These are phyloP conservation scores for Trilocha varians DNA, from an alignment of 2,888 invertebrate genomes.

Conservation along the genomic window DNA sequence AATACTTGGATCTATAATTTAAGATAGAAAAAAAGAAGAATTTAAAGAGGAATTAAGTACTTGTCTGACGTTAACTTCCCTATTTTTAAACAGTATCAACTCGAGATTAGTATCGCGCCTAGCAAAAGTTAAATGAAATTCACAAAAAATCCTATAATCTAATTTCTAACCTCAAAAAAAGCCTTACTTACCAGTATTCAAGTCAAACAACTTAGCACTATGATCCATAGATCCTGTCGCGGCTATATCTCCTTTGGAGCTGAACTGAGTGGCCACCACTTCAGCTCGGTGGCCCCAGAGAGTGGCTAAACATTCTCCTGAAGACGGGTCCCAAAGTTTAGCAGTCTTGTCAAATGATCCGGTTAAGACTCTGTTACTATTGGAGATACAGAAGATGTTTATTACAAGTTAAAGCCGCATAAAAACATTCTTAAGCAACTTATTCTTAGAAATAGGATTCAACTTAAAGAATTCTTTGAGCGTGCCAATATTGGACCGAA, in stretches of 20 bases:
- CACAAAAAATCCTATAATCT: too few relatives aligned
- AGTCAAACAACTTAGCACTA: conserved; percentile 81
- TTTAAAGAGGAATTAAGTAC: too few relatives aligned
- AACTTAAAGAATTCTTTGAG: too few relatives aligned
- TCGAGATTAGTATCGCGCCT: too few relatives aligned
- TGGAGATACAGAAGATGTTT: neutral
- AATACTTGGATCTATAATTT: too few relatives aligned
- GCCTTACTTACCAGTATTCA: conserved; percentile 69
- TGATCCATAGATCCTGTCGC: conserved; percentile 86
- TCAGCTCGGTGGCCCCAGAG: conserved; percentile 84
- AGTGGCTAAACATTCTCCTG: conserved; percentile 77
- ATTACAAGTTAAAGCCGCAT: neutral
- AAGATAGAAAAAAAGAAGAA: too few relatives aligned
- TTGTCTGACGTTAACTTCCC: too few relatives aligned
- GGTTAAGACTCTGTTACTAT: conserved; percentile 80
- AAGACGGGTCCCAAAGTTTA: conserved; percentile 80
- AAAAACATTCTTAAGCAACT: too few relatives aligned
- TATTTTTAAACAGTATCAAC: too few relatives aligned
- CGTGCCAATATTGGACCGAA: too few relatives aligned
- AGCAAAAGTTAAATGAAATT: too few relatives aligned
- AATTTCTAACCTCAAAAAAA: neutral
- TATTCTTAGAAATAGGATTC: too few relatives aligned
- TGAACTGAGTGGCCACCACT: conserved; percentile 81
- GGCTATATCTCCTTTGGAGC: conserved; percentile 75
- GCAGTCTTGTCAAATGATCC: conserved; percentile 88